Base-by-base conservation (phyloP, 2,888 invertebrate genomes). In the Phytoseiulus persimilis region DNA sequence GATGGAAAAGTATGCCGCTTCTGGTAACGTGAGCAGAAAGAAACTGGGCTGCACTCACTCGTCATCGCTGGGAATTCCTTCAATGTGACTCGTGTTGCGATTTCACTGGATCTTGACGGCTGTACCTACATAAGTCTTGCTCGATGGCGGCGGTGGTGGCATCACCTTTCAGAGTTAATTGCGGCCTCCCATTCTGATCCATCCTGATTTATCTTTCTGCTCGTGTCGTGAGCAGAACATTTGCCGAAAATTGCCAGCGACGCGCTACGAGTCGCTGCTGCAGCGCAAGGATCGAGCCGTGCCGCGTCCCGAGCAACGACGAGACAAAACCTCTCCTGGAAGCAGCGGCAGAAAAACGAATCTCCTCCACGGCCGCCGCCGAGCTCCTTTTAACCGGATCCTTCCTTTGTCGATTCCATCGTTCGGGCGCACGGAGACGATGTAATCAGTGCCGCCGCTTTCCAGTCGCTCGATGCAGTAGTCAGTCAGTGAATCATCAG, bases 91-190 rank as follows among this genome's bases (percentile, higher is more conserved):
- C n/a, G n/a, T n/a, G n/a, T 65, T 65, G 23, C 65, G 65, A 65
- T 11, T 65, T 65, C 18, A 65, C 65, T 65, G 65, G 65, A 23
- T 65, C 65, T 65, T 28, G 65, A 65, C 5, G 18, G 65, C 65
- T 65, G 65, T 6, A 65, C 65, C 11, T 28, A 28, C 65, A 65
- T 65, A 23, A 28, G 65, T 65, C 65, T 65, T 65, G 65, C 65
- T 65, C 65, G 65, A 14, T 65, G 65, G 65, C 65, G 28, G 65
- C 28, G 65, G 65, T 65, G 65, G 65, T 65, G 65, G 65, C 65
- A 65, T 65, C 65, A 65, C 65, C 65, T 65, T 65, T 65, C 65
- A 65, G 65, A 65, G 65, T 65, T 65, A 65, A 65, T 65, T 65
- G 65, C 65, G 65, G 65, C 65, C 65, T 65, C 65, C 65, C 65